A percentile compares a stretch with the other conserved stretches of the same genome.
Evolutionary conservation across 2,113 vertebrate species (phyloP).

Genomic region (Lasiurus borealis): DNA sequence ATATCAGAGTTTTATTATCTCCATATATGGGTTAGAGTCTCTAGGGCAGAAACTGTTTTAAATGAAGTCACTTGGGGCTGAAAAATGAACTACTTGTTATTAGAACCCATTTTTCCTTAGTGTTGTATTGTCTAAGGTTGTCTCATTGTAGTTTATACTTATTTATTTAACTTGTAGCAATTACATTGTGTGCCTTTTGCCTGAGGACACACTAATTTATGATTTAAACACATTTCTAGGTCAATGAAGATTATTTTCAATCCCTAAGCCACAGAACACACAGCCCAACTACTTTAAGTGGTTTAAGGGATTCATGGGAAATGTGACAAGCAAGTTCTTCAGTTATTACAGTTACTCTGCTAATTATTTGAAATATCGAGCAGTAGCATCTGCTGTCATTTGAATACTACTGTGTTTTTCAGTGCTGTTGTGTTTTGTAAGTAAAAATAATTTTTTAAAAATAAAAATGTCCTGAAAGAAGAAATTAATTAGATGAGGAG

Average conservation of each 20-base stretch:
- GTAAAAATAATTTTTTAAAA: background rate
- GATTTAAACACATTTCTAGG: slow-evolving; percentile 13
- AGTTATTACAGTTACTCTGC: background rate
- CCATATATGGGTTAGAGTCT: background rate
- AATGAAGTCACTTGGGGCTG: slow-evolving; percentile 39
- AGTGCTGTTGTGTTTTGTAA: background rate
- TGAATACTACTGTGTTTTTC: background rate
- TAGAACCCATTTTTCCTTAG: background rate
- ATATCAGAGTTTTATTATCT: background rate
- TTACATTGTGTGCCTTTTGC: background rate
- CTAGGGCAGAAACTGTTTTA: background rate
- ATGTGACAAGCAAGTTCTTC: background rate
- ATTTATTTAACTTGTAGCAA: slow-evolving; percentile 28
- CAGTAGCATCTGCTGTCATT: background rate
- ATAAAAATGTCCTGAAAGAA: background rate
- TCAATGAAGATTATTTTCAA: slow-evolving; percentile 49
- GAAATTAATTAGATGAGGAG: slow-evolving; percentile 9
- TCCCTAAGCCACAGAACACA: background rate
- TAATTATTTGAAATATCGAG: background rate
- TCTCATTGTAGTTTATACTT: slow-evolving; percentile 46
- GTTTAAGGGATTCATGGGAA: background rate
- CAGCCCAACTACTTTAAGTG: background rate
- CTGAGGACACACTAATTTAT: background rate
- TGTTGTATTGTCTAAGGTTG: background rate
- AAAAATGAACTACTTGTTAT: slow-evolving; percentile 52